These are phyloP conservation scores for Himalopsyche japonica DNA, from an alignment of 2,888 invertebrate genomes.

Conservation along the genomic window DNA sequence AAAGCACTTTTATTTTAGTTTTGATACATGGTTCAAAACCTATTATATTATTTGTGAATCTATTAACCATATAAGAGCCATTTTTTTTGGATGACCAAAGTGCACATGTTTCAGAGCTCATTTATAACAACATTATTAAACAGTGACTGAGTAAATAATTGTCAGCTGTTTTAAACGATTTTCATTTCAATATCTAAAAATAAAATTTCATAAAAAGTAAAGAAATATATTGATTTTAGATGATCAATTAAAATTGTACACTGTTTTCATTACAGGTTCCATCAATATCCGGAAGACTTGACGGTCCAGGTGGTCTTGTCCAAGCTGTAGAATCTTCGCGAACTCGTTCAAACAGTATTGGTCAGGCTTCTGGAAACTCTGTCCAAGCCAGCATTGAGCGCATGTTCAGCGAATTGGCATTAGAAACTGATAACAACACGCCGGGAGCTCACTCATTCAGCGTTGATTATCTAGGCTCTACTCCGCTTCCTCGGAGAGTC, in stretches of 20 bases:
- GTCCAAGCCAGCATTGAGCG: conserved; percentile 86
- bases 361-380: conserved; percentile 60
- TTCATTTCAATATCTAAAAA: too few relatives aligned
- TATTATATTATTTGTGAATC: too few relatives aligned
- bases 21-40: too few relatives aligned
- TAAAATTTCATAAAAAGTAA: too few relatives aligned
- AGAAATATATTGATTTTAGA: too few relatives aligned
- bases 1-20: too few relatives aligned
- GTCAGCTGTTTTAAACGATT: too few relatives aligned
- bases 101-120: too few relatives aligned
- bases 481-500: conserved; percentile 76
- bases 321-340: conserved; percentile 11
- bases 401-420: conserved; percentile 78
- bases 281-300: conserved; percentile 37
- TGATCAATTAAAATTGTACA: background rate
- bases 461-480: conserved; percentile 82
- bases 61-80: too few relatives aligned
- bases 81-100: too few relatives aligned
- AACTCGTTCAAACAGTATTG: conserved; percentile 13
- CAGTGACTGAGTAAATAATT: too few relatives aligned
- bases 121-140: too few relatives aligned
- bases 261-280: conserved; percentile 29
- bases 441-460: conserved; percentile 66
- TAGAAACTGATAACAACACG: conserved; percentile 58
- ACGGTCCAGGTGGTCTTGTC: conserved; percentile 35